Evolutionary conservation across 2,113 vertebrate species (phyloP), one percentile per base, ranked within the genome.

Genomic region (Eulemur macaco): DNA sequence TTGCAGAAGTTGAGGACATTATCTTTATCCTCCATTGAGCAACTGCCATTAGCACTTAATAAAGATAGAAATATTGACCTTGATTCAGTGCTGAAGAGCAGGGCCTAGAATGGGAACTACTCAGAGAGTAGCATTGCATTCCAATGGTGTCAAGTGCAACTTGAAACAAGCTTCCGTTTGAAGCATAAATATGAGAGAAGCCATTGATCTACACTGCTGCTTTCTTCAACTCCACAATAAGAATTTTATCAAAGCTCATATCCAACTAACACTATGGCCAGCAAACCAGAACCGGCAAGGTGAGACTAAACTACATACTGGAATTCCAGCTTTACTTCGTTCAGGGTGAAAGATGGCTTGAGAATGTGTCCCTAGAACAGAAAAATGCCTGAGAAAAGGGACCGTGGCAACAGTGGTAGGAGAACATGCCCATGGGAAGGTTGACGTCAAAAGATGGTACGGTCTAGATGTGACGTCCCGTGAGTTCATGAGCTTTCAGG

Each of bases 231-330:
- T 66, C 52, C 74, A 29, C 45, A 86, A 71, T 94, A 90, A 95
- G 91, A 96, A 93, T 94, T 91, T 96, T 78, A 95, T 95, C 93
- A 96, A 96, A 97, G 73, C 68, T 93, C 83, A 76, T 45, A 93
- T 39, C 58, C 77, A 76, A 3, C 91, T 86, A 95, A 96, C 77
- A 88, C 89, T 39, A 37, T 86, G 45, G 18, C 45, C 74, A 83
- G 68, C 39, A 96, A 91, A 91, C 73, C 20, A 95, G 71, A 77
- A 63, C 64, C 85, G 76, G 23, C 37, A 76, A 92, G 37, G 21
- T 83, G 7, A 97, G 80, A 82, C 95, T 45, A 88, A 78, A 89
- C 37, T 74, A 54, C 68, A 94, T 69, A 74, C 13, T 54, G 13
- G 29, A 97, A 96, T 45, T 87, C 52, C 29, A 78, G 25, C 83